A percentile compares a stretch with the other conserved stretches of the same genome.
phyloP scores from a whole-genome alignment of 2,113 vertebrate genomes.

The Takifugu flavidus region DNA sequence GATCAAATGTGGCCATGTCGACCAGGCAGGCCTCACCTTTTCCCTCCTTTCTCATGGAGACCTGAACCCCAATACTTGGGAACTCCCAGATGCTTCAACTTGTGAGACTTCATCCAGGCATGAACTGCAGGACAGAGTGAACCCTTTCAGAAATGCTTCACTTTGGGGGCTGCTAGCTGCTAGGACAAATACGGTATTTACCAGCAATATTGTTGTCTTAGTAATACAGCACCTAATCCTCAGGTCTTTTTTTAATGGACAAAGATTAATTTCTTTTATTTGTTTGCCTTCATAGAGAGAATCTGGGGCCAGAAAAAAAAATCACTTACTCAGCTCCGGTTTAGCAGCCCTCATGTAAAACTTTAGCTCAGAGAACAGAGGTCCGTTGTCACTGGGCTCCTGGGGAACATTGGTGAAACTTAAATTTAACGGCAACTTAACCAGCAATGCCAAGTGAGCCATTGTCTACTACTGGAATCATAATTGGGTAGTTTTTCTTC shows the following conservation, averaged over 20 bases:
- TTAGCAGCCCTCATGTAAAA: constrained; percentile 97
- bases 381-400: constrained; percentile 95
- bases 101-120: constrained; percentile 84
- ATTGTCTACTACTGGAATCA: no score
- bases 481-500: no score
- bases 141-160: neutral
- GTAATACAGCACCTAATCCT: constrained; percentile 79
- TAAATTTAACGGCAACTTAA: no score
- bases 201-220: constrained; percentile 74
- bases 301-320: neutral
- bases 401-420: constrained; percentile 47
- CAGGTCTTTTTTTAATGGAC: constrained; percentile 16
- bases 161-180: constrained; percentile 46
- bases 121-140: constrained; percentile 75
- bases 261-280: constrained; percentile 60
- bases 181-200: constrained; percentile 76
- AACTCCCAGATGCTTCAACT: constrained; percentile 87
- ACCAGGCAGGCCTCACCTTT: constrained; percentile 69
- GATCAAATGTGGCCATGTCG: neutral
- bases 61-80: constrained; percentile 95
- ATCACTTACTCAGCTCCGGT: constrained; percentile 85
- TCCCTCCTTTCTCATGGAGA: constrained; percentile 85
- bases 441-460: no score
- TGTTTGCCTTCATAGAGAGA: constrained; percentile 48
- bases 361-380: constrained; percentile 93